Evolutionary conservation across 2,888 invertebrate species (phyloP).

Genomic region (Drosophila leonis): DNA sequence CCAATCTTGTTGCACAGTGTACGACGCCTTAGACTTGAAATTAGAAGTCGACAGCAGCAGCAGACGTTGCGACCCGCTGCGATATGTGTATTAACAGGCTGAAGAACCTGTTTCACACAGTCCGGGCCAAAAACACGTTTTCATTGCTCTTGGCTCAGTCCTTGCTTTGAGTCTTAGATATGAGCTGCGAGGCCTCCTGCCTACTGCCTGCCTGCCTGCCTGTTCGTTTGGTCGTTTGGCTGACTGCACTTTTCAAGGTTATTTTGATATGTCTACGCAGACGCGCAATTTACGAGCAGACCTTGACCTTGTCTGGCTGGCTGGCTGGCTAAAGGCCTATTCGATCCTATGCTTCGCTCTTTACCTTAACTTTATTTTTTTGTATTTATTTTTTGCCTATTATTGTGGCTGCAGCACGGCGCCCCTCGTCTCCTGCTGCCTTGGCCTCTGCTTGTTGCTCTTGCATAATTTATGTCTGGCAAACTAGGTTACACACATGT

Average conservation of each 20-base stretch:
- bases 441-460: slow-evolving; percentile 39
- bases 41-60: slow-evolving; percentile 18
- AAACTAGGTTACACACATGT: slow-evolving; percentile 71
- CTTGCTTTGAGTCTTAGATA: slow-evolving; percentile 29
- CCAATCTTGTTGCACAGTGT: slow-evolving; percentile 26
- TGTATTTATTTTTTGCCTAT: slow-evolving; percentile 1
- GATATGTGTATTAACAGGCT: slow-evolving; percentile 19
- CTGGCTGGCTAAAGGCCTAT: not conserved
- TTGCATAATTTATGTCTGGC: slow-evolving; percentile 80
- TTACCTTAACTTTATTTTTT: slow-evolving; percentile 6
- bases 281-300: slow-evolving; percentile 49
- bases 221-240: slow-evolving; percentile 9
- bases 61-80: slow-evolving; percentile 4
- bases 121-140: slow-evolving; percentile 20
- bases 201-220: slow-evolving; percentile 5
- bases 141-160: slow-evolving; percentile 2
- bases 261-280: slow-evolving; percentile 35
- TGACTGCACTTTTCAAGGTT: slow-evolving; percentile 51
- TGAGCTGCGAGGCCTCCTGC: slow-evolving; percentile 38
- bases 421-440: slow-evolving; percentile 20
- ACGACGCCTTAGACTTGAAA: slow-evolving; percentile 10
- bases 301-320: slow-evolving; percentile 44
- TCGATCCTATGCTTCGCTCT: slow-evolving; percentile 34
- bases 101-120: slow-evolving; percentile 21
- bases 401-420: slow-evolving; percentile 10